Evolutionary conservation across 2,888 invertebrate genomes (phyloP), one percentile per base, ranked within the genome.

Genomic region (Drosophila multiciliata): DNA sequence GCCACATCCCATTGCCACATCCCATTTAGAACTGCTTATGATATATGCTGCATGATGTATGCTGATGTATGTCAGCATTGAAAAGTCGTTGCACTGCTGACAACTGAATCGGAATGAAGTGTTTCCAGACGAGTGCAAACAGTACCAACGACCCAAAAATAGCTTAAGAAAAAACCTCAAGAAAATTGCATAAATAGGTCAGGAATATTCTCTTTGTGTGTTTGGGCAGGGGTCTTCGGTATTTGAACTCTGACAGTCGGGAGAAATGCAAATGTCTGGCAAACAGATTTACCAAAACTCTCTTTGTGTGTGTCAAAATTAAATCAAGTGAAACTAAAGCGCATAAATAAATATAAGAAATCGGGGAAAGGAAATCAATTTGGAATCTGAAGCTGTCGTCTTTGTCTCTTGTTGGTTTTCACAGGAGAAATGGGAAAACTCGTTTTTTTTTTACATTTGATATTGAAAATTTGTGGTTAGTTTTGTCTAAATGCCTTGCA

Each of bases 271-370:
- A 78, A 89, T 85, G 80, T 74, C 80, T 78, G 38, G 67, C 78
- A 78, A 70, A 75, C 66, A 73, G 64, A 81, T 74, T 74, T 62
- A 45, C 29, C 62, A 29, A 29, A 29, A 58, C 61, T 48, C 38
- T 61, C 17, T 58, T 42, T 40, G 36, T 77, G 69, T 61, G 77
- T 87, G 85, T 74, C 87, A 83, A 83, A 85, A 78, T 85, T 52
- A 89, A 87, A 87, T 87, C 89, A 89, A 82, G 86, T 83, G 89
- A 78, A 87, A 81, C 73, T 70, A 82, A 82, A 89, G 65, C 67
- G 75, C 83, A 89, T 89, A 87, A 83, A 83, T 82, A 85, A 81
- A 87, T 79, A 85, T 38, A 83, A 55, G 76, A 75, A 68, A 59
- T 53, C 57, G 62, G 50, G 57, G 50, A 48, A 60, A 23, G 57